Evolutionary conservation across 2,797 vertebrate genomes (phyloP).

Genomic region (Malacoraja senta): DNA sequence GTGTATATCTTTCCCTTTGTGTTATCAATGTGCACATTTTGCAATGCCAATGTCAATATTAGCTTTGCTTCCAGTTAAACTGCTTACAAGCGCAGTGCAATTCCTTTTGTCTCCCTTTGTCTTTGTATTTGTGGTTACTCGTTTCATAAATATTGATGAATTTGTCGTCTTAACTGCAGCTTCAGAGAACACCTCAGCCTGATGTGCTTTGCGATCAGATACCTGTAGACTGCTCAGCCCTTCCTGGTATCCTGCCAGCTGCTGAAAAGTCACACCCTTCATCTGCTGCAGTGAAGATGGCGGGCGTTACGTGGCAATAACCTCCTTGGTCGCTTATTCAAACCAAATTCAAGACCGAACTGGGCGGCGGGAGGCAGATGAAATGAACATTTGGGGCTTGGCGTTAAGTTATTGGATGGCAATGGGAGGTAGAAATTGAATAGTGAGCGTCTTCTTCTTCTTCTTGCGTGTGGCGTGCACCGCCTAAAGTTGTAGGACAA

Average conservation of each 20-base stretch:
- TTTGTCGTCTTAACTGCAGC: not conserved
- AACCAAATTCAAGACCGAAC: not conserved
- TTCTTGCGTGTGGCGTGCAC: too few relatives aligned
- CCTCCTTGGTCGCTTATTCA: not conserved
- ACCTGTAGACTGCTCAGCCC: not conserved
- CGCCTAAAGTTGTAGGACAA: too few relatives aligned
- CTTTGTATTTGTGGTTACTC: not conserved
- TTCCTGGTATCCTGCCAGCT: not conserved
- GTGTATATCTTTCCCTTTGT: not conserved
- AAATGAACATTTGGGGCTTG: not conserved
- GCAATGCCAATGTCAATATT: not conserved
- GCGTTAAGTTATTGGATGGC: too few relatives aligned
- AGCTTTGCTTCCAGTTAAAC: not conserved
- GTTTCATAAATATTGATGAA: slow-evolving; percentile 8
- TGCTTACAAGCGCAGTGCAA: not conserved
- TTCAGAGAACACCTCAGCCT: not conserved
- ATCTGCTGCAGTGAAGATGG: not conserved
- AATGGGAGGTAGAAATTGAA: not conserved
- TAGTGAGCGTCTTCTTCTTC: not conserved
- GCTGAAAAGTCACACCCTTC: not conserved
- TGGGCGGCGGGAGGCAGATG: not conserved
- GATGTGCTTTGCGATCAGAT: not conserved
- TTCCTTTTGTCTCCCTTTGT: not conserved
- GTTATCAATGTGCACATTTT: not conserved
- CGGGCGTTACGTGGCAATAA: not conserved